A percentile compares a stretch with the other conserved stretches of the same genome.
These are phyloP conservation scores for Odontomyia ornata DNA, from an alignment of 2,888 invertebrate species.

Conservation along the genomic window DNA sequence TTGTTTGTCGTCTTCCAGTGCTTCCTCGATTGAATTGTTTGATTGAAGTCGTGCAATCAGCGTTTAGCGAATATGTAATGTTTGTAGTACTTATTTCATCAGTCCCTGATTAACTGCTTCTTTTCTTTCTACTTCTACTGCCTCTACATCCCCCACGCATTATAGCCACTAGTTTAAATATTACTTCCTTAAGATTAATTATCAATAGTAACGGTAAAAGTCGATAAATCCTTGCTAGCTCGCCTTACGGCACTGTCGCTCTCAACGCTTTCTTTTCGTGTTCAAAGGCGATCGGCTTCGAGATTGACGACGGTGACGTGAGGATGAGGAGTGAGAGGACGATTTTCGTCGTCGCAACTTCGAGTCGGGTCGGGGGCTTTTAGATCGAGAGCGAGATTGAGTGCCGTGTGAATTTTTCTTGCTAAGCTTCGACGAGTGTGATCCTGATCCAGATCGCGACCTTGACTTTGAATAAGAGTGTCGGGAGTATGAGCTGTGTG, in stretches of 20 bases:
- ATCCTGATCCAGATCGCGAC: constrained; percentile 50
- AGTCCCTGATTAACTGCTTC: constrained; percentile 6
- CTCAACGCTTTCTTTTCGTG: constrained; percentile 15
- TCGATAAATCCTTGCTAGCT: neutral
- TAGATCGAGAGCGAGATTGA: constrained; percentile 50
- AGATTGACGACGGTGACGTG: constrained; percentile 51
- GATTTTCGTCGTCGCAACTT: constrained; percentile 46
- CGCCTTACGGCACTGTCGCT: neutral
- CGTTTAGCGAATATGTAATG: neutral
- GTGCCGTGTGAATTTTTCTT: constrained; percentile 17
- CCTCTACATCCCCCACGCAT: neutral
- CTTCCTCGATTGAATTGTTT: no score
- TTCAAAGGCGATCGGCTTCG: constrained; percentile 53
- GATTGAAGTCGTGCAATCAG: neutral
- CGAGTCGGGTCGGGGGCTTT: constrained; percentile 54
- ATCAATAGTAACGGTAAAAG: constrained; percentile 25
- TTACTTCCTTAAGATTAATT: constrained; percentile 22
- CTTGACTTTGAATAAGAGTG: constrained; percentile 50
- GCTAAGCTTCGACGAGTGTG: constrained; percentile 44
- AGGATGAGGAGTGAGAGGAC: constrained; percentile 50
- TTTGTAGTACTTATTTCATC: neutral
- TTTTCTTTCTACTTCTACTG: no score
- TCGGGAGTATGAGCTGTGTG: constrained; percentile 50
- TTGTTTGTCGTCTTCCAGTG: no score
- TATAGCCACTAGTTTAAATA: constrained; percentile 16